These are phyloP conservation scores for Pedicia rivosa DNA, from an alignment of 2,888 invertebrate genomes.

Conservation along the genomic window DNA sequence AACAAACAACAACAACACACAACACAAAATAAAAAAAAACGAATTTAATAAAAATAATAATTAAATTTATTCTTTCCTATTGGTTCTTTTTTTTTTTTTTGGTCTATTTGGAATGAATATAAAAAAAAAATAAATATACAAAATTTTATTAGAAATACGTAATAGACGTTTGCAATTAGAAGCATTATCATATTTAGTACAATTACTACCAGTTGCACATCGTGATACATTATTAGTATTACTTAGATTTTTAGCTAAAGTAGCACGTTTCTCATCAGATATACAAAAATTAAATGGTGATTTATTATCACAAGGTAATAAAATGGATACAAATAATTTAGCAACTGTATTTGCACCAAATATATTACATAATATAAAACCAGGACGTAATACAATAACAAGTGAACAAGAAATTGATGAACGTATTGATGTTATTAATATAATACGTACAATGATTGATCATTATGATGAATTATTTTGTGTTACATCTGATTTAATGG, in stretches of 20 bases:
- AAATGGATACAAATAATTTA: constrained; percentile 85
- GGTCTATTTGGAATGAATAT: neutral
- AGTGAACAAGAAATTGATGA: constrained; percentile 38
- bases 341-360: constrained; percentile 92
- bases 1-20: too few relatives aligned
- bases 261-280: constrained; percentile 23
- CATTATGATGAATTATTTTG: constrained; percentile 54
- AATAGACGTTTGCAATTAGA: constrained; percentile 70
- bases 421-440: constrained; percentile 78
- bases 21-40: neutral
- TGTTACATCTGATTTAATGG: constrained; percentile 65
- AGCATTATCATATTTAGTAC: constrained; percentile 67
- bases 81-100: constrained; percentile 4
- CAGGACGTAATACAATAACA: constrained; percentile 17
- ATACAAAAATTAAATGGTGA: constrained; percentile 17
- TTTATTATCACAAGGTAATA: constrained; percentile 47
- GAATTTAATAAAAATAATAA: neutral
- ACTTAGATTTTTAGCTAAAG: constrained; percentile 60
- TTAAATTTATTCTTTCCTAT: neutral
- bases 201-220: constrained; percentile 72
- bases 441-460: constrained; percentile 62
- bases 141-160: constrained; percentile 51
- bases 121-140: neutral
- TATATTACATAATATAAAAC: constrained; percentile 64
- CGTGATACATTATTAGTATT: constrained; percentile 69